phyloP scores from a whole-genome alignment of 1,140 invertebrate species.

The Pogonognathellus flavescens region DNA sequence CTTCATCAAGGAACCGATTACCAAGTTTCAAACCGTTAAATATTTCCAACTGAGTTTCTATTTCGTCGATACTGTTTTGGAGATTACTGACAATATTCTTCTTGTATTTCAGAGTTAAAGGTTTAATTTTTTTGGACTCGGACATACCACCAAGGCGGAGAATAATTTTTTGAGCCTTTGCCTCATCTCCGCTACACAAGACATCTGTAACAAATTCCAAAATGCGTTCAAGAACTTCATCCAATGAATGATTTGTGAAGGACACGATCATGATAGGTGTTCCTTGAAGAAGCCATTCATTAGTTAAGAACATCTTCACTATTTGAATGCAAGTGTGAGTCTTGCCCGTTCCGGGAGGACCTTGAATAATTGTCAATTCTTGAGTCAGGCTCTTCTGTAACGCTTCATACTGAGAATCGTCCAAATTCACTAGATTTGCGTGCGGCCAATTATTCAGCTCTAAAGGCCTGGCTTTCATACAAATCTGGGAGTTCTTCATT shows the following conservation, averaged over 20 bases:
- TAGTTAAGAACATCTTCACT: background rate
- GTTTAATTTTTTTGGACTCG: background rate
- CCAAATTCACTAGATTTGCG: too few relatives aligned
- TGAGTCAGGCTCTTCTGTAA: constrained; percentile 63
- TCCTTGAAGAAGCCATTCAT: background rate
- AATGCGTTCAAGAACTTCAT: constrained; percentile 86
- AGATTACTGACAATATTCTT: background rate
- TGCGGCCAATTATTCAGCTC: too few relatives aligned
- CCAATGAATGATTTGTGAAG: constrained; percentile 89
- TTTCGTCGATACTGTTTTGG: background rate
- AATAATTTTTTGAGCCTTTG: background rate
- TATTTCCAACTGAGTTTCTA: background rate
- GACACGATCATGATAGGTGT: constrained; percentile 82
- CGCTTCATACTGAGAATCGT: constrained; percentile 25
- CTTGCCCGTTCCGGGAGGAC: constrained; percentile 76
- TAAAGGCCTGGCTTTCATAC: too few relatives aligned
- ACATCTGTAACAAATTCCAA: constrained; percentile 68
- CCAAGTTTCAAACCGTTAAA: background rate
- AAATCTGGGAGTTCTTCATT: too few relatives aligned
- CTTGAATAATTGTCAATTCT: constrained; percentile 70
- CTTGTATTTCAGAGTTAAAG: constrained; percentile 40
- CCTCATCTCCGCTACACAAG: background rate
- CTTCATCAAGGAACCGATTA: background rate
- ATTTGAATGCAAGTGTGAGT: constrained; percentile 68
- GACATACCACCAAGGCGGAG: background rate